Base-by-base conservation (phyloP, 2,113 vertebrate genomes). In the Thryonomys swinderianus region DNA sequence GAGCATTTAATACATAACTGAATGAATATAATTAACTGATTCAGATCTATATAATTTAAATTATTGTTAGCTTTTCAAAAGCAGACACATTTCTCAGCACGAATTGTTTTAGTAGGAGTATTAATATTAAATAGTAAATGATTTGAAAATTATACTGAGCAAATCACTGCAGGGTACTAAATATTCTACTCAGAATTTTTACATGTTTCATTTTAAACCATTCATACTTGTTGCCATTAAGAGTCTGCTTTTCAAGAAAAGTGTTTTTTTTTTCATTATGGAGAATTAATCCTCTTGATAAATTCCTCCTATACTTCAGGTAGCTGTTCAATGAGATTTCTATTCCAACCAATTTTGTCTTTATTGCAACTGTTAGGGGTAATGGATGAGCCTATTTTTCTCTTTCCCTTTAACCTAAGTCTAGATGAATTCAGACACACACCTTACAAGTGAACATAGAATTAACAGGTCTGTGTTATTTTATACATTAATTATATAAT, bases 271-370 rank as follows among this genome's bases (percentile, higher is more conserved):
- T 95, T 94, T 88, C 78, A 81, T 95, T 93, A 94, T 14, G 23
- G 3, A 91, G 37, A 95, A 92, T 94, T 94, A 93, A 91, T 96
- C 62, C 53, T 95, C 76, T 90, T 96, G 84, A 94, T 85, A 93
- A 96, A 91, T 90, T 91, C 14, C 37, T 92, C 53, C 17, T 48
- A 14, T 80, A 67, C 32, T 79, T 81, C 71, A 93, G 78, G 73
- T 89, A 78, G 25, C 71, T 86, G 51, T 66, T 13, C 85, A 83
- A 79, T 85, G 69, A 14, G 71, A 85, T 92, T 96, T 87, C 96
- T 95, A 96, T 97, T 95, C 80, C 57, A 64, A 20, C 34, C 76
- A 93, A 90, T 86, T 48, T 96, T 95, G 92, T 89, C 62, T 85
- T 95, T 82, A 94, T 93, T 84, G 20, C 87, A 94, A 78, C 53